A percentile compares a stretch with the other conserved stretches of the same genome.
phyloP scores from a whole-genome alignment of 2,797 vertebrate species.

The Moxostoma hubbsi region DNA sequence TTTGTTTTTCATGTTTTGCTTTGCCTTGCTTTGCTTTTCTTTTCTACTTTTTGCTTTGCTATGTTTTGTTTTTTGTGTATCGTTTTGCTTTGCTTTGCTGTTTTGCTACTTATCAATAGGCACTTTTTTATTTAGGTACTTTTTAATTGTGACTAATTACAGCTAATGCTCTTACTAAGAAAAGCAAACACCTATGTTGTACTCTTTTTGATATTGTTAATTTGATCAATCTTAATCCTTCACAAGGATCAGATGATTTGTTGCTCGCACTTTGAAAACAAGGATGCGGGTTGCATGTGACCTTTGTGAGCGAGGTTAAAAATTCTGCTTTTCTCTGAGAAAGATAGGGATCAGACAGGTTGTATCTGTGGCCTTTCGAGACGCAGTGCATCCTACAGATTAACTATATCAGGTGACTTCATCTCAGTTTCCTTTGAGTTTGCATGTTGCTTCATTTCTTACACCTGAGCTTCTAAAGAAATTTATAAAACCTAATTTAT shows the following conservation, averaged over 20 bases:
- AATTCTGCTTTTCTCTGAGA: constrained; percentile 42
- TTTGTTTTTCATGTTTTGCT: too few relatives aligned
- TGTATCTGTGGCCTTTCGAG: constrained; percentile 56
- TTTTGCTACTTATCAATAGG: too few relatives aligned
- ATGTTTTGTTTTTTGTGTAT: not conserved
- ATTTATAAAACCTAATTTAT: not conserved
- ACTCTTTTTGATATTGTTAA: constrained; percentile 10
- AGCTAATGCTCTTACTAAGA: not conserved
- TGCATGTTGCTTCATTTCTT: constrained; percentile 25
- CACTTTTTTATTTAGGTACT: not conserved
- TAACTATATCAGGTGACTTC: constrained; percentile 23
- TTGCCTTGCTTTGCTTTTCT: too few relatives aligned
- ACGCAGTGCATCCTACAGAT: constrained; percentile 55
- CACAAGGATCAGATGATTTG: constrained; percentile 64
- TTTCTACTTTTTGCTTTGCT: too few relatives aligned
- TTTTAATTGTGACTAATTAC: not conserved
- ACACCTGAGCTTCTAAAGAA: not conserved
- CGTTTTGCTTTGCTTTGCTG: not conserved
- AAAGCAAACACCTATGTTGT: not conserved
- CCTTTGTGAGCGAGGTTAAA: constrained; percentile 69
- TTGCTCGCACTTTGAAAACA: constrained; percentile 71
- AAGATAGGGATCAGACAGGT: constrained; percentile 52
- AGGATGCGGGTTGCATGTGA: constrained; percentile 79
- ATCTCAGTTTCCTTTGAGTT: constrained; percentile 41
- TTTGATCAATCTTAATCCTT: constrained; percentile 18